Evolutionary conservation across 2,888 invertebrate genomes (phyloP).

Genomic region (Eupeodes luniger): DNA sequence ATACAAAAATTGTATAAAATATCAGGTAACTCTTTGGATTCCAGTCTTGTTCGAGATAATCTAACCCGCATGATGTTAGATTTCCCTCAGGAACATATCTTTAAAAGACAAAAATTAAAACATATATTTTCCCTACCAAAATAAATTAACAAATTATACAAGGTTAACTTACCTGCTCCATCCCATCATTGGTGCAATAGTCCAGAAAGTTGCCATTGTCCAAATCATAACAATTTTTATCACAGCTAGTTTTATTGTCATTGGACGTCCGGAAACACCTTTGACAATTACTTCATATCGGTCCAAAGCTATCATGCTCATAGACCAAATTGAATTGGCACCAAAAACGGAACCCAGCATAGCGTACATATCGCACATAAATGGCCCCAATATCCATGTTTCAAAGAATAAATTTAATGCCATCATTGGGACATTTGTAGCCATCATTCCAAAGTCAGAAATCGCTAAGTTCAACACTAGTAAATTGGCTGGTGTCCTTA

Average conservation of each 20-base stretch:
- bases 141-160: not conserved
- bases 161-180: constrained; percentile 88
- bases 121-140: too few relatives aligned
- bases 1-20: constrained; percentile 90
- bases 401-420: constrained; percentile 84
- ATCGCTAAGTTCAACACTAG: constrained; percentile 96
- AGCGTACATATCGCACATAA: constrained; percentile 95
- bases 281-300: constrained; percentile 95
- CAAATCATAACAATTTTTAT: constrained; percentile 92
- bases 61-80: constrained; percentile 96
- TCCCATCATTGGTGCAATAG: constrained; percentile 93
- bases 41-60: constrained; percentile 91
- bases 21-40: constrained; percentile 92
- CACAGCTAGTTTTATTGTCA: constrained; percentile 92
- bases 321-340: constrained; percentile 93
- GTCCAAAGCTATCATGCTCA: constrained; percentile 94
- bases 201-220: constrained; percentile 91
- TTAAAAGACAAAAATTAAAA: constrained; percentile 35
- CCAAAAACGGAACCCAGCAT: constrained; percentile 94
- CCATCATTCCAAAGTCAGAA: constrained; percentile 94
- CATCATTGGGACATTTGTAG: constrained; percentile 84
- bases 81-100: constrained; percentile 90
- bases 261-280: constrained; percentile 92
- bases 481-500: constrained; percentile 95
- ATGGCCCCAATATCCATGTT: constrained; percentile 85